Conservation (phyloP, 1,140 invertebrate genomes). For the Penaeus indicus region DNA sequence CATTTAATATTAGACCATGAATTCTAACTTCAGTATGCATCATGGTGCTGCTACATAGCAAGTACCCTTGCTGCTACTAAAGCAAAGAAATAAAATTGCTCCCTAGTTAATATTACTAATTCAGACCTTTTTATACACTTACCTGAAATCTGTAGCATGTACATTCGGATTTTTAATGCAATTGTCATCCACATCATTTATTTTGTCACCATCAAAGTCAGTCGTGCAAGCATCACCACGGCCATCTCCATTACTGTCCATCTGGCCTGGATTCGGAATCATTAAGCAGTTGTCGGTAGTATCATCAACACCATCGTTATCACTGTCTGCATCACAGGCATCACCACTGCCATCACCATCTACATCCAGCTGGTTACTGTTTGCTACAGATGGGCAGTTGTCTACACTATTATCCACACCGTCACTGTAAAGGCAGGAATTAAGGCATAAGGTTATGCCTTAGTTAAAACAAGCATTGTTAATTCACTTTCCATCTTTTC, state of each 20-base stretch:
- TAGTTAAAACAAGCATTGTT: no score
- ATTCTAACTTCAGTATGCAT: no score
- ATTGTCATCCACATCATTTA: neutral
- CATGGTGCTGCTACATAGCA: no score
- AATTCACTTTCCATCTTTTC: no score
- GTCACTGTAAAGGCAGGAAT: no score
- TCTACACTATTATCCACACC: no score
- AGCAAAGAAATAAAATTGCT: no score
- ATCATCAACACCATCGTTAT: slow-evolving; percentile 86
- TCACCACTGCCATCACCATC: slow-evolving; percentile 81
- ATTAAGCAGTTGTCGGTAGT: slow-evolving; percentile 89
- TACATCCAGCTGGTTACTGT: slow-evolving; percentile 82
- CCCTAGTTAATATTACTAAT: no score
- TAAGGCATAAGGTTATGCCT: no score
- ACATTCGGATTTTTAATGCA: slow-evolving; percentile 87
- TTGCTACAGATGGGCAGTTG: slow-evolving; percentile 76
- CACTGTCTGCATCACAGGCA: slow-evolving; percentile 86
- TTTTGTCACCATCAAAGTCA: slow-evolving; percentile 2
- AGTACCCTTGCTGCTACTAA: no score
- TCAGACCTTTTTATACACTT: neutral
- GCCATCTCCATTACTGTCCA: neutral
- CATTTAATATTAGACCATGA: no score
- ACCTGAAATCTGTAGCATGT: slow-evolving; percentile 90
- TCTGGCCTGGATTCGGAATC: neutral
- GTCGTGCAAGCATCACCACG: neutral